A percentile compares a stretch with the other conserved stretches of the same genome.
These are phyloP conservation scores for Peromyscus californicus DNA, from an alignment of 2,113 vertebrate species.

Conservation along the genomic window DNA sequence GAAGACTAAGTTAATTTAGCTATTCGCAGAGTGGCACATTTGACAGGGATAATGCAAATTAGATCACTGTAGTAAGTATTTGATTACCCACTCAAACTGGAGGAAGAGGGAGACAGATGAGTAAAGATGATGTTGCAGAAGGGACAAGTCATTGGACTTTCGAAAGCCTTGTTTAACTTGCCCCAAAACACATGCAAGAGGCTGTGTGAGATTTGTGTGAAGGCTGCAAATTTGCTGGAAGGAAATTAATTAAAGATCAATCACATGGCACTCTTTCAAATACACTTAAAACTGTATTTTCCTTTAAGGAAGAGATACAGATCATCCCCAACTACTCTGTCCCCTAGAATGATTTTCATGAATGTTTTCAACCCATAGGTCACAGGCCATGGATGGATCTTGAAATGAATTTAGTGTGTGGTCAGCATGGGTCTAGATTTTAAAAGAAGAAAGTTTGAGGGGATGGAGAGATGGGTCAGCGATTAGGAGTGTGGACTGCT, in stretches of 20 bases:
- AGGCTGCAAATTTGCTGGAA: not conserved
- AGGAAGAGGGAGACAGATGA: conserved; percentile 30
- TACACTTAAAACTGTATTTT: conserved; percentile 5
- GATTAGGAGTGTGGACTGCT: not conserved
- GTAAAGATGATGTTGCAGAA: not conserved
- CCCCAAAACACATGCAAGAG: conserved; percentile 19
- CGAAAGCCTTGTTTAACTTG: conserved; percentile 6
- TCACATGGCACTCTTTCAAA: not conserved
- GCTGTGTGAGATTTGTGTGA: not conserved
- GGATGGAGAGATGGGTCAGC: not conserved
- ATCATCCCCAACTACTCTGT: not conserved
- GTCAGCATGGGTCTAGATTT: not conserved
- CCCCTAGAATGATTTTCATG: not conserved
- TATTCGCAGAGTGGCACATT: conserved; percentile 64
- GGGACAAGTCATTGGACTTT: conserved; percentile 2
- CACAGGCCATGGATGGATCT: not conserved
- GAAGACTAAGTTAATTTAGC: conserved; percentile 74
- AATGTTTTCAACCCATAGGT: conserved; percentile 12
- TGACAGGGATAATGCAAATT: conserved; percentile 68
- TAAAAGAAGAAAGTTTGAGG: not conserved
- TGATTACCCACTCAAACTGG: conserved; percentile 41
- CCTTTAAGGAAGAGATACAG: conserved; percentile 7
- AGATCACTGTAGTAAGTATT: conserved; percentile 53
- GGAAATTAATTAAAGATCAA: conserved; percentile 10
- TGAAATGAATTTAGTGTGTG: conserved; percentile 35